phyloP scores from a whole-genome alignment of 2,797 vertebrate species.

The Coregonus suidteri region DNA sequence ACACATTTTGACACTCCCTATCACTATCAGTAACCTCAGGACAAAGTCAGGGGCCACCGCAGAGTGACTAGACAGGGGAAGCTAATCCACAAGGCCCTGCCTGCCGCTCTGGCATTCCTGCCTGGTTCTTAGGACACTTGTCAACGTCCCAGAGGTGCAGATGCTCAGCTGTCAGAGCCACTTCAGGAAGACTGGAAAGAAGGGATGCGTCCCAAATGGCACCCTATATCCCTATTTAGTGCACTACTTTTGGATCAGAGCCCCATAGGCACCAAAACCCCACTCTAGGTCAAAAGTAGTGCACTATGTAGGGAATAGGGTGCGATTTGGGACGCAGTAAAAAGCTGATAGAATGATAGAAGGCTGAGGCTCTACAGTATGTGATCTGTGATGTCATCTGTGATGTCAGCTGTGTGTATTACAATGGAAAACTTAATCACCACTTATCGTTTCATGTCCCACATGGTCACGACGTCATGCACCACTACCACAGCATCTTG shows the following conservation, averaged over 20 bases:
- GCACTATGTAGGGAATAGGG: no score
- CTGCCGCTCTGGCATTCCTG: constrained; percentile 26
- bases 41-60: constrained; percentile 13
- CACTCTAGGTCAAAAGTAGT: not conserved
- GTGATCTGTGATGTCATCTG: constrained; percentile 27
- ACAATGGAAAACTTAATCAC: constrained; percentile 53
- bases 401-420: constrained; percentile 29
- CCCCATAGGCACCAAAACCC: no score
- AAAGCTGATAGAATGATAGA: constrained; percentile 2
- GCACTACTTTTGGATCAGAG: not conserved
- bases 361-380: constrained; percentile 19
- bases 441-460: constrained; percentile 47
- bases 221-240: not conserved
- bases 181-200: constrained; percentile 35
- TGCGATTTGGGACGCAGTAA: not conserved
- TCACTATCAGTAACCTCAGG: constrained; percentile 9
- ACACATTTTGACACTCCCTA: constrained; percentile 30
- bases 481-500: constrained; percentile 4
- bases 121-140: constrained; percentile 48
- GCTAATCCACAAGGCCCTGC: constrained; percentile 37
- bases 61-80: constrained; percentile 9
- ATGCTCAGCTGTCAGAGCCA: constrained; percentile 48
- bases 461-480: constrained; percentile 25
- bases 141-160: constrained; percentile 50
- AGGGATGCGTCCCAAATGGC: not conserved